Evolutionary conservation across 2,797 vertebrate species (phyloP), one percentile per base, ranked within the genome.

Genomic region (Malurus leucopterus): DNA sequence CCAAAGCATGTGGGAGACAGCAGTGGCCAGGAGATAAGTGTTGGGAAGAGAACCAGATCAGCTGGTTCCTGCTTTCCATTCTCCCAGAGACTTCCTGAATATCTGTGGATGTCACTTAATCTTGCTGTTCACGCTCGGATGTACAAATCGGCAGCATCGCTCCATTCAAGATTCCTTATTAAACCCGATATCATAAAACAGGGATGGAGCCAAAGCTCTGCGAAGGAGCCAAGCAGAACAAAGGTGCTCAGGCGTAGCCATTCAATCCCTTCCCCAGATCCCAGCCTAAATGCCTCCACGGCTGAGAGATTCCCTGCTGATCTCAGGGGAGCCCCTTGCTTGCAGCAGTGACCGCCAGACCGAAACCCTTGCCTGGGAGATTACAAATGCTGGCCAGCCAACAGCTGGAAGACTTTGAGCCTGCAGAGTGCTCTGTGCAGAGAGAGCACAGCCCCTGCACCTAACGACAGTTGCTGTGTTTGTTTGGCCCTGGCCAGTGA

Each of bases 391-490:
- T 29, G n/a, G 84, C 84, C 86, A 70, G 49, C 32, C 87, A 90
- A 88, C 91, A 96, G 92, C 95, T 95, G 95, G 95, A 93, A 95
- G 3, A n/a, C 74, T 74, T 47, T 41, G 89, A 86, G 89, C 34
- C 49, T 84, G 59, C 83, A 63, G 84, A 10, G 0, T 70, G 71
- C 72, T 82, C 85, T 27, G 61, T 44, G 86, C 81, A 80, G 92
- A 68, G 53, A 23, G 34, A 68, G 89, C 89, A 94, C 65, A 86
- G 82, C 43, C 73, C 79, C 86, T 74, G 86, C 13, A 62, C 94
- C 85, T 95, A 95, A 93, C 89, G 8, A 96, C 95, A 36, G 93
- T 34, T 95, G 94, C 91, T 90, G 64, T 94, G 92, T 95, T 95
- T 95, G 93, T 79, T 90, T 93, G 83, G 83, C 79, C 86, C 89